Conservation (phyloP, 37 sponge, comb jelly and placozoan species). For the Aphrocallistes beatrix region DNA sequence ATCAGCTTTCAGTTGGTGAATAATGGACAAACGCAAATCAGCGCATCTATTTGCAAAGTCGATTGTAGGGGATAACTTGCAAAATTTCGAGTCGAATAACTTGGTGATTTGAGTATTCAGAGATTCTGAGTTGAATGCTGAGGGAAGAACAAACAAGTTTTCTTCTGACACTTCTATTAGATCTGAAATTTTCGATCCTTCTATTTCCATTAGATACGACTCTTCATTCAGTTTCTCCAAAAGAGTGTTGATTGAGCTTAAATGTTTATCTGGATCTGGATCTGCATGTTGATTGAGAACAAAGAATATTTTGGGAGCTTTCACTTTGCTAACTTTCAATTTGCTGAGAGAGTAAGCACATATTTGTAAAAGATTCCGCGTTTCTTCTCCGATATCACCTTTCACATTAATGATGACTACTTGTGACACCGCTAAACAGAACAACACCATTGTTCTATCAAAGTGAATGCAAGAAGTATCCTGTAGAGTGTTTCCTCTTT, state of each 20-base stretch:
- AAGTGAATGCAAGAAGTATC: not conserved
- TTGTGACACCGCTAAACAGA: conserved; percentile 1
- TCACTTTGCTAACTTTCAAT: not conserved
- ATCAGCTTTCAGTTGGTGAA: not conserved
- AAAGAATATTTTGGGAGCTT: conserved; percentile 4
- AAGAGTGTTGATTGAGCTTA: not conserved
- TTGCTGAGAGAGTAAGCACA: not conserved
- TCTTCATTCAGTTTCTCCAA: not conserved
- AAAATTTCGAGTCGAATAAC: not conserved
- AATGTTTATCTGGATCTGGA: not conserved
- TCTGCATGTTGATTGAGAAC: conserved; percentile 3
- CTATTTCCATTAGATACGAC: not conserved
- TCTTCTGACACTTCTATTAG: not conserved
- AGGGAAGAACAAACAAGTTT: not conserved
- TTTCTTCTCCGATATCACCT: not conserved
- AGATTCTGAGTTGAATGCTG: not conserved
- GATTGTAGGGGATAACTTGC: not conserved
- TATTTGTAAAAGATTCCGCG: not conserved
- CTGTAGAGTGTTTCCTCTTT: too few species aligned
- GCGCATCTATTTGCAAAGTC: conserved; percentile 4
- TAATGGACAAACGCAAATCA: not conserved
- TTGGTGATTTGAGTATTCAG: not conserved
- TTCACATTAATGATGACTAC: not conserved
- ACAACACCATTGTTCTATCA: not conserved
- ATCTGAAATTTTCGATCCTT: not conserved